Evolutionary conservation across 92 coral and sea anemone genomes (phyloP).

Genomic region (Epizoanthus rinbou): DNA sequence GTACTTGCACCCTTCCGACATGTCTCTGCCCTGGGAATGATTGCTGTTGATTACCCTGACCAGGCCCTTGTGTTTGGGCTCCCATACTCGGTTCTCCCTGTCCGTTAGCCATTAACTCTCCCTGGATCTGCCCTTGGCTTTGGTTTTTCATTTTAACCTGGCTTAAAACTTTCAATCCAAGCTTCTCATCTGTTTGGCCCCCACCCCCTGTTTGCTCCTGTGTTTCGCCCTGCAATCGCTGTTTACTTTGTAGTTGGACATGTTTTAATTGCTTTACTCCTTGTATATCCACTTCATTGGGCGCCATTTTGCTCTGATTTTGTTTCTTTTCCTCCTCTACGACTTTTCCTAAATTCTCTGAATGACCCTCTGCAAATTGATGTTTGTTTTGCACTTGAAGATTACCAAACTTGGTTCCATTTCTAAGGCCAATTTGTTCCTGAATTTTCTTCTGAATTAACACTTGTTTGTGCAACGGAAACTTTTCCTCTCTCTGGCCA

Average conservation of each 20-base stretch:
- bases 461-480: neutral
- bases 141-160: neutral
- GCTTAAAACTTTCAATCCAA: neutral
- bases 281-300: neutral
- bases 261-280: no score
- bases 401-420: neutral
- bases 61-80: neutral
- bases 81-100: neutral
- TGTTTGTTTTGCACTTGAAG: neutral
- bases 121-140: neutral
- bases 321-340: neutral
- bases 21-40: neutral
- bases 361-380: neutral
- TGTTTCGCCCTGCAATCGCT: neutral
- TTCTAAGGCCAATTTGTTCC: constrained; percentile 4
- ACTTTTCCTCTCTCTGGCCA: neutral
- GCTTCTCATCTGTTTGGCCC: neutral
- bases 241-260: neutral
- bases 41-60: neutral
- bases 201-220: neutral
- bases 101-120: neutral
- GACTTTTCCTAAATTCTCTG: neutral
- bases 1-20: neutral
- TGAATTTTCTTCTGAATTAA: neutral
- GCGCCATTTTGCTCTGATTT: neutral